A percentile compares a stretch with the other conserved stretches of the same genome.
These are phyloP conservation scores for Periparus ater DNA, from an alignment of 2,797 vertebrate species.

Conservation along the genomic window DNA sequence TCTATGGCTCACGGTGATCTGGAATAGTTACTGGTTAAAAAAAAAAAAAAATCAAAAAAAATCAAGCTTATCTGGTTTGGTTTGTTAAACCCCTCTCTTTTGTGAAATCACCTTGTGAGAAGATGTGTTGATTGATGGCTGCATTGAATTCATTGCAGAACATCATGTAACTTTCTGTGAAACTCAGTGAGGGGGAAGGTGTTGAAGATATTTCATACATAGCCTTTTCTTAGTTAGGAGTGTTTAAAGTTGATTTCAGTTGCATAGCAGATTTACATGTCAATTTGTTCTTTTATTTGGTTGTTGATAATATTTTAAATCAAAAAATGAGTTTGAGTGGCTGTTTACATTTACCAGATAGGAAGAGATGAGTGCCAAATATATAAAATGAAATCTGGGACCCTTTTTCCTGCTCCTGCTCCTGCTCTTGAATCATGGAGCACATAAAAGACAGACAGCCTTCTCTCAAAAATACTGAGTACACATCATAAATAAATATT, in stretches of 20 bases:
- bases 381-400: not conserved
- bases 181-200: not conserved
- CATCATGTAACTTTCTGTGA: not conserved
- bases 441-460: not conserved
- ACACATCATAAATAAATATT: constrained; percentile 54
- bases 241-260: not conserved
- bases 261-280: not conserved
- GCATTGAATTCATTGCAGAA: not conserved
- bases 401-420: not conserved
- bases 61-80: not conserved
- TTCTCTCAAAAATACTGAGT: not conserved
- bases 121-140: not conserved
- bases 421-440: not conserved
- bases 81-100: not conserved
- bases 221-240: not conserved
- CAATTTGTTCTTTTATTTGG: not conserved
- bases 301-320: not conserved
- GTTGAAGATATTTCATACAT: not conserved
- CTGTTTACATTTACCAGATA: not conserved
- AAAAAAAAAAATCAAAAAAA: not conserved
- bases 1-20: not conserved
- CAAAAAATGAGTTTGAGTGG: not conserved
- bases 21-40: not conserved
- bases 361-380: not conserved
- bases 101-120: not conserved